Evolutionary conservation across 2,113 vertebrate species (phyloP).

Genomic region (Scomber scombrus): DNA sequence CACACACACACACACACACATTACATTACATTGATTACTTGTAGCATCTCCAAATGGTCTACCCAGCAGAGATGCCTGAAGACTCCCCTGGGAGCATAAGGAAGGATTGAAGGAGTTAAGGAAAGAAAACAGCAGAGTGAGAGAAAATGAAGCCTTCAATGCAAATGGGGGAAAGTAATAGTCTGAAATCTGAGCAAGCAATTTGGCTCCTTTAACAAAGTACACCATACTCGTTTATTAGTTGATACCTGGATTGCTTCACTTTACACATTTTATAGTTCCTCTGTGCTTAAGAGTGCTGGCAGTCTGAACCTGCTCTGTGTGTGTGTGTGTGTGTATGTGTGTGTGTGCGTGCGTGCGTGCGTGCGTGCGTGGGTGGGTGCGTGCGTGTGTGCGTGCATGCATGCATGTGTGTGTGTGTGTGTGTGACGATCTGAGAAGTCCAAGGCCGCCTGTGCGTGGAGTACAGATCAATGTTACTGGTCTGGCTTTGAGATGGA

Average conservation of each 20-base stretch:
- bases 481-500: slow-evolving; percentile 77
- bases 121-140: slow-evolving; percentile 39
- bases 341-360: background rate
- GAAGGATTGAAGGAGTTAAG: slow-evolving; percentile 45
- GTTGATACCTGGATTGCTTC: slow-evolving; percentile 13
- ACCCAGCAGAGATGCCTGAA: slow-evolving; percentile 47
- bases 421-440: slow-evolving; percentile 51
- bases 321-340: slow-evolving; percentile 2
- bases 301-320: background rate
- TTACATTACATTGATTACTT: slow-evolving; percentile 71
- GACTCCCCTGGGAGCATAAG: slow-evolving; percentile 49
- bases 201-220: slow-evolving; percentile 17
- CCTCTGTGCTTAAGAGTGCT: background rate
- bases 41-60: slow-evolving; percentile 61
- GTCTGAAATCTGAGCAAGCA: slow-evolving; percentile 11
- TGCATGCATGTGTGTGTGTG: slow-evolving; percentile 22
- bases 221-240: background rate
- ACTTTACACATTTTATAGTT: background rate
- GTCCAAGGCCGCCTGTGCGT: slow-evolving; percentile 81
- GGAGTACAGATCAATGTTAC: slow-evolving; percentile 80
- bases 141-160: slow-evolving; percentile 39
- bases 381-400: slow-evolving; percentile 10
- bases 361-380: background rate
- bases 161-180: slow-evolving; percentile 29
- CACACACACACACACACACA: slow-evolving; percentile 49